Conservation (phyloP, 2,113 vertebrate genomes). For the Pluvianellus socialis region DNA sequence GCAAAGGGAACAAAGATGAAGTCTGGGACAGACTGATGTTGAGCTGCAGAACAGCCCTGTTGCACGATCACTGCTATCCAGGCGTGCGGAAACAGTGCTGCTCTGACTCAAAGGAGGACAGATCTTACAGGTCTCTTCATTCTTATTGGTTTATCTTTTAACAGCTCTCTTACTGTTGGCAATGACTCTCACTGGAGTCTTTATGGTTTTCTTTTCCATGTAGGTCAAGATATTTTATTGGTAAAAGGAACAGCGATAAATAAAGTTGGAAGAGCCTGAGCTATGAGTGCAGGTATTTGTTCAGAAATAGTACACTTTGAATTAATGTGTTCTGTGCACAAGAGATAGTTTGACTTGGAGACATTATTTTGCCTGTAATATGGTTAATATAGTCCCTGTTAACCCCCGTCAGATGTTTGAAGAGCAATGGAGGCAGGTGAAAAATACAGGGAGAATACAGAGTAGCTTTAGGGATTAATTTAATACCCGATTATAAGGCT, state of each 20-base stretch:
- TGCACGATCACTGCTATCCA: background rate
- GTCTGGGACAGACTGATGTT: background rate
- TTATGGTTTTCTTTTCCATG: background rate
- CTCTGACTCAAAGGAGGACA: background rate
- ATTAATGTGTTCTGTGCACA: background rate
- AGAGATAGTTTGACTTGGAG: background rate
- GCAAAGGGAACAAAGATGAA: background rate
- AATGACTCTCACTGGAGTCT: conserved; percentile 6
- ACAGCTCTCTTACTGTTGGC: background rate
- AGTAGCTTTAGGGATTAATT: background rate
- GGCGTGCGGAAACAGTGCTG: background rate
- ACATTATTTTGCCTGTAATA: background rate
- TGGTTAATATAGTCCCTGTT: background rate
- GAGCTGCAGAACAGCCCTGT: background rate
- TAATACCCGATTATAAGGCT: background rate
- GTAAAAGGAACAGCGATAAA: background rate
- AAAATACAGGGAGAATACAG: background rate
- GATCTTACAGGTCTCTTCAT: background rate
- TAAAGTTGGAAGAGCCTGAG: background rate
- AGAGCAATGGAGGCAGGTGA: background rate
- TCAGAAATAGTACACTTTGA: background rate
- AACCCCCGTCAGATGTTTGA: background rate
- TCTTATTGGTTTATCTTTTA: background rate
- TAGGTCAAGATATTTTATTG: background rate
- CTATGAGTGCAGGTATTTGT: background rate